These are phyloP conservation scores for Morinoia aosen DNA, from an alignment of 2,888 invertebrate species.

Conservation along the genomic window DNA sequence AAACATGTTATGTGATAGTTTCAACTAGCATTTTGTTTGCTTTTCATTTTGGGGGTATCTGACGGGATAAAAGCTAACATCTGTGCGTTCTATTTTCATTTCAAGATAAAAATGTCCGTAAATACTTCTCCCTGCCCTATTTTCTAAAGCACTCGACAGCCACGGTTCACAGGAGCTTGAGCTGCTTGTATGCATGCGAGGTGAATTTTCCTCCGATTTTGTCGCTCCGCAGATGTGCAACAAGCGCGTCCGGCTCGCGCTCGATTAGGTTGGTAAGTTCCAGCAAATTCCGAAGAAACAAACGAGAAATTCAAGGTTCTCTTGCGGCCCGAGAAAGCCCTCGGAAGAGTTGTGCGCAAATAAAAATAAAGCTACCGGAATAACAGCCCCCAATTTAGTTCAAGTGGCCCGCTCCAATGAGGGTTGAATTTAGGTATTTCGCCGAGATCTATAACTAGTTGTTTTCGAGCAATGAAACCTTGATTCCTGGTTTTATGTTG, in stretches of 20 bases:
- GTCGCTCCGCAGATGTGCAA: background rate
- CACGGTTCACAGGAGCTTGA: background rate
- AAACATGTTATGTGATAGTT: too few species aligned
- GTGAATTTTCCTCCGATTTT: background rate
- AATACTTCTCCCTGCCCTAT: background rate
- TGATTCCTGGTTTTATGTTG: background rate
- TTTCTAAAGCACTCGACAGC: background rate
- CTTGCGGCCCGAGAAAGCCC: background rate
- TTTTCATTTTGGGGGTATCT: background rate
- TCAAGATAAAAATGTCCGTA: background rate
- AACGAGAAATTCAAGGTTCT: background rate
- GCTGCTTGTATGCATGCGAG: background rate
- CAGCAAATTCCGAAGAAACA: background rate
- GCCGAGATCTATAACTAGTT: background rate
- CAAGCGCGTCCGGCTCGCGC: background rate
- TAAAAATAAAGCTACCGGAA: conserved; percentile 2
- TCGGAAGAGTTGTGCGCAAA: background rate
- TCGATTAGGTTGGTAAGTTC: background rate
- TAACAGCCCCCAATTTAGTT: background rate
- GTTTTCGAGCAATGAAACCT: background rate
- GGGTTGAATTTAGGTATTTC: background rate
- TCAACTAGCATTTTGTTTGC: background rate
- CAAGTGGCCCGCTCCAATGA: background rate
- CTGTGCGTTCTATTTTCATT: background rate
- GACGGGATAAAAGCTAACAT: background rate